Base-by-base conservation (phyloP, 1,140 invertebrate genomes). In the Drosophila guanche region DNA sequence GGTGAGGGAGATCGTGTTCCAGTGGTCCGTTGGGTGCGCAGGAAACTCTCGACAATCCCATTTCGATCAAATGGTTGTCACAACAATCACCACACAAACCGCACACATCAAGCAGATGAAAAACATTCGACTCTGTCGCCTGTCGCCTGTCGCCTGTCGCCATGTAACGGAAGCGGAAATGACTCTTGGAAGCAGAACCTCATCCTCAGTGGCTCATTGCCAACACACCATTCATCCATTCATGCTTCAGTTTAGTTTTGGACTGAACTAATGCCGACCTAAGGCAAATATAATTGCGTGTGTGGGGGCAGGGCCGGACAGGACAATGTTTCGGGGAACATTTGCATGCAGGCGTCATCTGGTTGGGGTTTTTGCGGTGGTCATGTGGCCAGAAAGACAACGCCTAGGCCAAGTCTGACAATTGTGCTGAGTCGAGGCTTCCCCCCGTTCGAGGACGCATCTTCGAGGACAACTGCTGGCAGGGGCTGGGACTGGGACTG, bases 201-300 rank as follows among this genome's bases (percentile, higher is more conserved):
- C 16, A 20, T 20, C 16, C 16, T 20, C 16, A 20, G 16, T 20
- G 16, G 16, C 16, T 1, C 16, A 20, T 20, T 20, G 16, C 16
- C 16, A 20, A 20, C 16, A 20, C 16, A 71, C 55, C 53, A 75
- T 74, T 70, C 58, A 62, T 42, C 48, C 16, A 75, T 74, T 70
- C 58, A 62, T 42, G 42, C 16, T 20, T 20, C 16, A 20, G 16
- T 20, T 20, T 20, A 20, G 16, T 37, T 48, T 16, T 33, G 56
- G 59, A 27, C 45, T 46, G 66, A 62, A 86, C 81, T 88, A 88
- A 88, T 88, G 83, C 83, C 79, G 84, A 88, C 83, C 83, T 88
- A 88, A 88, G 83, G 84, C 75, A 88, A 88, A 88, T 88, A 88
- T 85, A 85, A 85, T 85, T 85, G 81, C 83, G 81, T 74, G 67